Conservation (phyloP, 2,797 vertebrate species). For the Sciurus carolinensis region DNA sequence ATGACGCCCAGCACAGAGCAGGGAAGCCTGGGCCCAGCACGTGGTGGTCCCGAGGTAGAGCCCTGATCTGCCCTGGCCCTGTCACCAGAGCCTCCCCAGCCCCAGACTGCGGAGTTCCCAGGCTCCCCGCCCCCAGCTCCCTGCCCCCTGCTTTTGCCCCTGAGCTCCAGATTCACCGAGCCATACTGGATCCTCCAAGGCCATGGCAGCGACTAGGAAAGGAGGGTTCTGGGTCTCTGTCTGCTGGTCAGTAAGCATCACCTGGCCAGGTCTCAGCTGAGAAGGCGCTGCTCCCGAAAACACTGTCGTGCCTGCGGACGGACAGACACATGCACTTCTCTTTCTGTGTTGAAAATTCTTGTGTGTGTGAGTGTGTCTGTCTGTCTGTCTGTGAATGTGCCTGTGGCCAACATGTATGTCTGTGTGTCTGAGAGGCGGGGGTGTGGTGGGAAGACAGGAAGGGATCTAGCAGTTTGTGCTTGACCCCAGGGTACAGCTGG, state of each 20-base stretch:
- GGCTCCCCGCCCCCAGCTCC: no score
- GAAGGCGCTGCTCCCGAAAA: neutral
- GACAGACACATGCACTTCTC: neutral
- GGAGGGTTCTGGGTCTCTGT: no score
- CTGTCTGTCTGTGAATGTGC: neutral
- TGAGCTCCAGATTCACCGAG: neutral
- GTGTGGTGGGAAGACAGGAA: no score
- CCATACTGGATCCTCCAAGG: neutral
- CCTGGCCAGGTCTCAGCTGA: neutral
- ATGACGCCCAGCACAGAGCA: no score
- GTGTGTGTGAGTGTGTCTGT: neutral
- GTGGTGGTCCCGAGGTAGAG: neutral
- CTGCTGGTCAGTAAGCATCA: no score
- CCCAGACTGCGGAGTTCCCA: accelerated
- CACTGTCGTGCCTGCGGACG: neutral
- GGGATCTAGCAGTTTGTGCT: neutral
- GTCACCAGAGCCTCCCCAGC: neutral
- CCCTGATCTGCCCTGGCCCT: neutral
- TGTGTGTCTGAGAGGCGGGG: neutral
- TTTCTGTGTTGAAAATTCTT: neutral
- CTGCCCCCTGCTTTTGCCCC: no score
- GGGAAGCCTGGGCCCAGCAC: no score
- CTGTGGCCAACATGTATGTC: neutral
- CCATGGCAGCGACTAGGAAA: accelerated
- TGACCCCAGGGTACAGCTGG: neutral